Conservation (phyloP, 2,888 invertebrate species). For the Hypena proboscidalis region DNA sequence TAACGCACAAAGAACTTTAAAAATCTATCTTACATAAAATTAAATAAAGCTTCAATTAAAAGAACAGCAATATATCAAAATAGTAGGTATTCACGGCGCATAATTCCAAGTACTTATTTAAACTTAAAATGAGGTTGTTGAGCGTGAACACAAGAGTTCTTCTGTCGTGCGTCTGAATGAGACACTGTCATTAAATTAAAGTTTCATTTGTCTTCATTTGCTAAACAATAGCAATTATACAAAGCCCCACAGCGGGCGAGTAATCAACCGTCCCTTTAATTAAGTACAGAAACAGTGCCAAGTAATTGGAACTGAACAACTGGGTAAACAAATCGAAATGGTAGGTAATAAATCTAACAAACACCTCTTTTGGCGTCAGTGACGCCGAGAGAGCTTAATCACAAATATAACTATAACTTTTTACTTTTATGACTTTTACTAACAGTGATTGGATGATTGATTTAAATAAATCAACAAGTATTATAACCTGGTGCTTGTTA, state of each 20-base stretch:
- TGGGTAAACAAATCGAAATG: conserved; percentile 85
- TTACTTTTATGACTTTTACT: too few relatives aligned
- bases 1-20: too few relatives aligned
- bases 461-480: conserved; percentile 42
- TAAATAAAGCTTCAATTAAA: background rate
- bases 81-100: conserved; percentile 14
- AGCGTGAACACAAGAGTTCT: conserved; percentile 65
- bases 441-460: too few relatives aligned
- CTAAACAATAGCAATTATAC: conserved; percentile 86
- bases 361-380: conserved; percentile 79
- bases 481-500: conserved; percentile 2
- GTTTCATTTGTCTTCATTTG: conserved; percentile 86
- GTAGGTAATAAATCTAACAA: conserved; percentile 83
- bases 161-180: conserved; percentile 75
- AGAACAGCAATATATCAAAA: too few relatives aligned
- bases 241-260: conserved; percentile 84
- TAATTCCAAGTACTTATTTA: conserved; percentile 59
- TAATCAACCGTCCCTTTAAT: conserved; percentile 86
- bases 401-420: conserved; percentile 23
- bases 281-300: conserved; percentile 85
- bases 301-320: conserved; percentile 86
- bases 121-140: conserved; percentile 64
- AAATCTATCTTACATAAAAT: too few relatives aligned
- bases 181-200: conserved; percentile 85
- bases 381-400: too few relatives aligned